Percentiles rank a stretch among this genome's conserved stretches.
phyloP scores from a whole-genome alignment of 53 echinoderm and acorn worm genomes.

The Holothuria scabra region DNA sequence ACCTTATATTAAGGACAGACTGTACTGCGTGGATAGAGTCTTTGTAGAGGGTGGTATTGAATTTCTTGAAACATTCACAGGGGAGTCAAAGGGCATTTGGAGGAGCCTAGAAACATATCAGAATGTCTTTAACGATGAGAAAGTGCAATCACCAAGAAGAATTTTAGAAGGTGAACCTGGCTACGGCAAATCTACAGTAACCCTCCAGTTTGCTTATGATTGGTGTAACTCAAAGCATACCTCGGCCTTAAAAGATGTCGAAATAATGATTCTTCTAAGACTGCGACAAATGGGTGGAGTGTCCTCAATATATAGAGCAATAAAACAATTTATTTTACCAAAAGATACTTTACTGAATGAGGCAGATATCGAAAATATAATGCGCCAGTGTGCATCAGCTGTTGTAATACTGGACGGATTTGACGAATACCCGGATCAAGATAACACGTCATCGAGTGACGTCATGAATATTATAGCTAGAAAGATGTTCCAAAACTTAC shows the following conservation, averaged over 20 bases:
- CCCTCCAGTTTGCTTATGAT: neutral
- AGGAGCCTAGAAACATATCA: neutral
- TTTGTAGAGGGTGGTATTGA: conserved; percentile 13
- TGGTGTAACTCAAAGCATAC: neutral
- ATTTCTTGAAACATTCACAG: neutral
- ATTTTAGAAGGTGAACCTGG: conserved; percentile 16
- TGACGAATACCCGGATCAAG: conserved; percentile 11
- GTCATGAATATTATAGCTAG: neutral
- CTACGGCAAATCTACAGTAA: conserved; percentile 1
- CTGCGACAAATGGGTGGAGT: neutral
- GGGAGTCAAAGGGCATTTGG: neutral
- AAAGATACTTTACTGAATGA: neutral
- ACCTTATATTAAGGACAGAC: conserved; percentile 10
- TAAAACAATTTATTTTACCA: neutral
- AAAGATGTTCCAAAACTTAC: neutral
- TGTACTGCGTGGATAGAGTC: neutral
- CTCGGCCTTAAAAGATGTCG: neutral
- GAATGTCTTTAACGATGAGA: neutral
- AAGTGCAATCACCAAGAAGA: neutral
- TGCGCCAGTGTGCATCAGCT: neutral
- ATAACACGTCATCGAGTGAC: neutral
- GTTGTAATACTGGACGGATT: conserved; percentile 3
- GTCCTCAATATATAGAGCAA: neutral
- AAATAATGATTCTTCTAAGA: conserved; percentile 14
- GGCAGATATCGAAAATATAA: neutral